Percentiles rank a stretch among this genome's conserved stretches.
These are phyloP conservation scores for Seriola dumerili DNA, from an alignment of 2,113 vertebrate genomes.

Conservation along the genomic window DNA sequence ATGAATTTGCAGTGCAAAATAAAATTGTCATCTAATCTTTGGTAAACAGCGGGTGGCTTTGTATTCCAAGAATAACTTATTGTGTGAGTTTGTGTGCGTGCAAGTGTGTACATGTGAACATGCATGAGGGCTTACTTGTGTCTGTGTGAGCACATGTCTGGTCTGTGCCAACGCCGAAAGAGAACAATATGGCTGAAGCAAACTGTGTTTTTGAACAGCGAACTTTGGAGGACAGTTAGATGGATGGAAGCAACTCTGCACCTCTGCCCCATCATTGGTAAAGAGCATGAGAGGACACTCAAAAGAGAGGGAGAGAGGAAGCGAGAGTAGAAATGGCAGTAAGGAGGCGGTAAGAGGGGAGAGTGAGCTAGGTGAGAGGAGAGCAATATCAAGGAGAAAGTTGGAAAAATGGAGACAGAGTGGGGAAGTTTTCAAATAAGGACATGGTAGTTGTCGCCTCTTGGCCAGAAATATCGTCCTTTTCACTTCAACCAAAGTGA, in stretches of 20 bases:
- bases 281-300: conserved; percentile 42
- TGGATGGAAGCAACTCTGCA: conserved; percentile 8
- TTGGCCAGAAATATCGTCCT: not conserved
- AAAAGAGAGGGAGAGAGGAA: not conserved
- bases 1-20: not conserved
- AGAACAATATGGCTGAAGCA: conserved; percentile 16
- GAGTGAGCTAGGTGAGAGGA: not conserved
- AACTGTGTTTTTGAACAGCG: conserved; percentile 1
- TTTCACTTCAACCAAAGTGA: not conserved
- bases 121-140: conserved; percentile 8
- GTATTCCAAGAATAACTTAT: not conserved
- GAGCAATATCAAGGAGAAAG: not conserved
- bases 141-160: conserved; percentile 8
- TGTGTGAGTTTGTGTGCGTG: not conserved
- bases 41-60: conserved; percentile 22
- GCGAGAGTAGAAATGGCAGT: not conserved
- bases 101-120: not conserved
- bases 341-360: not conserved
- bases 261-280: conserved; percentile 39
- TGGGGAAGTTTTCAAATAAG: conserved; percentile 4
- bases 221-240: conserved; percentile 12
- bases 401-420: not conserved
- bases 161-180: not conserved
- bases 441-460: not conserved
- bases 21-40: not conserved